Conservation (phyloP, 2,888 invertebrate species). For the Fragum fragum region DNA sequence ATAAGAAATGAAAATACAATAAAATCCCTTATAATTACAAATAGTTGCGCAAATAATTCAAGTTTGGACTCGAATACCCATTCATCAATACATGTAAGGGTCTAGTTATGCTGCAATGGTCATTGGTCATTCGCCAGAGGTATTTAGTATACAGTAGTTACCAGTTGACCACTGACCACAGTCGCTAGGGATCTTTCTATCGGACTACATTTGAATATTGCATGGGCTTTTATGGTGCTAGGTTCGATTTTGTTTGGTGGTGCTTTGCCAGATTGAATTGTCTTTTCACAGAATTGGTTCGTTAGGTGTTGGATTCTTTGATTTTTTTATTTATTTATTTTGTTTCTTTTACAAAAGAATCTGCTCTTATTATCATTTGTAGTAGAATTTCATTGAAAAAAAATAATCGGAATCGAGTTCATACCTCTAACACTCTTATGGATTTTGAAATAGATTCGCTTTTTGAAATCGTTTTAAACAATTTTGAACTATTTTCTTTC, state of each 20-base stretch:
- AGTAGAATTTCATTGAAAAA: too few relatives aligned
- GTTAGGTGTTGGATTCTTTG: not conserved
- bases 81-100: not conserved
- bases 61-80: not conserved
- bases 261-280: not conserved
- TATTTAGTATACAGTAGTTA: slow-evolving; percentile 39
- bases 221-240: not conserved
- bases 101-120: slow-evolving; percentile 36
- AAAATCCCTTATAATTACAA: slow-evolving; percentile 2
- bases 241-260: slow-evolving; percentile 1
- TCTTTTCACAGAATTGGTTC: not conserved
- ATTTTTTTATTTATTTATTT: not conserved
- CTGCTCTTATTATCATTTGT: too few relatives aligned
- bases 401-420: too few relatives aligned
- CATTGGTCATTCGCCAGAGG: slow-evolving; percentile 41
- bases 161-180: slow-evolving; percentile 11
- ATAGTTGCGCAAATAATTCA: slow-evolving; percentile 2
- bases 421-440: too few relatives aligned
- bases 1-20: slow-evolving; percentile 6
- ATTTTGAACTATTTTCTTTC: not conserved
- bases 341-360: not conserved
- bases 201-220: slow-evolving; percentile 28
- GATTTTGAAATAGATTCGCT: not conserved
- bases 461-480: not conserved
- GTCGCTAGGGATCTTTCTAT: slow-evolving; percentile 25